Percentiles rank a stretch among this genome's conserved stretches.
These are phyloP conservation scores for Patella pellucida DNA, from an alignment of 2,888 invertebrate species.

Conservation along the genomic window DNA sequence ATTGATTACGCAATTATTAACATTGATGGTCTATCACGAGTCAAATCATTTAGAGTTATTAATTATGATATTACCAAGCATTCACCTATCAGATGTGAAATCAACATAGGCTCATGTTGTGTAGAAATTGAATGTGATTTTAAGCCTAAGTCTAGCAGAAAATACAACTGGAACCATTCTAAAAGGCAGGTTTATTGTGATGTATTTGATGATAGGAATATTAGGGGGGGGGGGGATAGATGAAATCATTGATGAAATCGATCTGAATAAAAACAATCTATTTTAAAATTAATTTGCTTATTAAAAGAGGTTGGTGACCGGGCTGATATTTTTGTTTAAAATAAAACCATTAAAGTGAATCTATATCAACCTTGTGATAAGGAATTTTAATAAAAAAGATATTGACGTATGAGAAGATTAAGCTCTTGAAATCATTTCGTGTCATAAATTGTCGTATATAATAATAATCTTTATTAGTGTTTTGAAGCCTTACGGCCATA, in stretches of 20 bases:
- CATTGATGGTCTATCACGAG: background rate
- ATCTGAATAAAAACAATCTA: background rate
- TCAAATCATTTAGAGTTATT: background rate
- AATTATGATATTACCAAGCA: background rate
- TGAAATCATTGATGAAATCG: background rate
- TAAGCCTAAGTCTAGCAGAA: too few relatives aligned
- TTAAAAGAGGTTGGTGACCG: background rate
- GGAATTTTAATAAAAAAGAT: too few relatives aligned
- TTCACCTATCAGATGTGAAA: background rate
- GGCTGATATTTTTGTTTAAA: background rate
- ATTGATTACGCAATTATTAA: background rate
- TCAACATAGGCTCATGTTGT: background rate
- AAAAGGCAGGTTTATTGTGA: too few relatives aligned
- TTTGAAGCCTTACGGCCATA: too few relatives aligned
- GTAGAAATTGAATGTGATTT: too few relatives aligned
- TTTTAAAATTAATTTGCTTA: background rate
- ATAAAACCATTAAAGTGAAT: background rate
- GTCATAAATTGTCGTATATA: background rate
- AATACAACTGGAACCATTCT: too few relatives aligned
- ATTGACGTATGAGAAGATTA: background rate
- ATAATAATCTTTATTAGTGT: too few relatives aligned
- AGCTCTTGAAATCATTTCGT: background rate
- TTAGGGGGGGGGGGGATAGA: background rate
- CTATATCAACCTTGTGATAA: background rate
- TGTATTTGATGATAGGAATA: too few relatives aligned